These are phyloP conservation scores for Takifugu flavidus DNA, from an alignment of 2,113 vertebrate genomes.

Conservation along the genomic window DNA sequence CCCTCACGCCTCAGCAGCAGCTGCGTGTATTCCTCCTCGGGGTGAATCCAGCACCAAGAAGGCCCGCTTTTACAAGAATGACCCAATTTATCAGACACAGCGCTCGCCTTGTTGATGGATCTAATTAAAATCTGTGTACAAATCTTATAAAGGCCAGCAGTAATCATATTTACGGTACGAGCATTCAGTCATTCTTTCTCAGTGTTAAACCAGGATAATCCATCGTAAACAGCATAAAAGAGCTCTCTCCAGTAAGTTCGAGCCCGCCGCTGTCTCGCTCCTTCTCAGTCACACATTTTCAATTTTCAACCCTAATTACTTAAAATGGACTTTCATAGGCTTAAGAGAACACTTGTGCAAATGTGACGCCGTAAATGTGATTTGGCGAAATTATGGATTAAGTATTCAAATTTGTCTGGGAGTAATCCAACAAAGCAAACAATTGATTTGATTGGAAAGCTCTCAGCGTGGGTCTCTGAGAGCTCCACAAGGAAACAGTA, in stretches of 20 bases:
- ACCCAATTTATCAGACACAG: conserved; percentile 65
- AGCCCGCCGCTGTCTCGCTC: conserved; percentile 17
- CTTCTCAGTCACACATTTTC: conserved; percentile 10
- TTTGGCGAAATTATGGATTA: conserved; percentile 13
- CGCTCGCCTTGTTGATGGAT: conserved; percentile 57
- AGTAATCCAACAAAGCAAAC: conserved; percentile 36
- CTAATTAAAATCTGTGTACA: conserved; percentile 67
- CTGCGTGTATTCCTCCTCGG: conserved; percentile 59
- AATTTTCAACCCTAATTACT: conserved; percentile 1
- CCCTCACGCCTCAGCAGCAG: conserved; percentile 46
- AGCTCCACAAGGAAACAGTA: conserved; percentile 38
- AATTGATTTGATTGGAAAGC: conserved; percentile 38
- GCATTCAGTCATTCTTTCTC: conserved; percentile 35
- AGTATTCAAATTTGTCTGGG: conserved; percentile 15
- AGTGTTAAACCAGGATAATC: conserved; percentile 53
- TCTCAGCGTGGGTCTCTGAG: conserved; percentile 21
- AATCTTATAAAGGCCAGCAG: conserved; percentile 50
- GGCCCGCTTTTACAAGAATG: conserved; percentile 55
- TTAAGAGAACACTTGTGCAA: conserved; percentile 6
- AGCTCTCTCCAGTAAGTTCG: conserved; percentile 21
- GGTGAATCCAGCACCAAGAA: conserved; percentile 58
- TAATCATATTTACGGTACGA: conserved; percentile 60
- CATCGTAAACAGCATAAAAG: conserved; percentile 13
- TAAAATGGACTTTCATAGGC: conserved; percentile 2
- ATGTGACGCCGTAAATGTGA: conserved; percentile 9